Percentiles rank a stretch among this genome's conserved stretches.
These are phyloP conservation scores for Diorhabda sublineata DNA, from an alignment of 1,140 invertebrate species.

Conservation along the genomic window DNA sequence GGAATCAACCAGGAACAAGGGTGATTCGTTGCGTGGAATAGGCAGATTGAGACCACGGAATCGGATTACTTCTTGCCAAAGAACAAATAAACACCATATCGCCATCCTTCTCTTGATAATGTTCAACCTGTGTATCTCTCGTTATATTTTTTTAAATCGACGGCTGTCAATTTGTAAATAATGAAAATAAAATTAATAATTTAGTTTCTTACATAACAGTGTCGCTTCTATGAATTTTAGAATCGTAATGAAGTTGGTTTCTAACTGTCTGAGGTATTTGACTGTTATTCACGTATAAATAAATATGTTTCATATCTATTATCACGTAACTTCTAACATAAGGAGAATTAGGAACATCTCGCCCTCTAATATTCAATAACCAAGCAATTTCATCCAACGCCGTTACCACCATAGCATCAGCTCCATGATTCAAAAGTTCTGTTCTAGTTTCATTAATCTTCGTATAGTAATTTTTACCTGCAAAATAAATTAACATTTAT, in stretches of 20 bases:
- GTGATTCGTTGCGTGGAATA: no score
- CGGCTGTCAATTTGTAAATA: no score
- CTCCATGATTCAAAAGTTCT: constrained; percentile 60
- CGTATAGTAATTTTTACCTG: constrained; percentile 64
- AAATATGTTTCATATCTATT: constrained; percentile 53
- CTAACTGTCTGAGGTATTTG: constrained; percentile 35
- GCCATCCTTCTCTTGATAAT: no score
- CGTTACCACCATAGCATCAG: constrained; percentile 78
- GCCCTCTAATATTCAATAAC: constrained; percentile 91
- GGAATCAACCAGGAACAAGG: no score
- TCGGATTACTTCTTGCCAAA: no score
- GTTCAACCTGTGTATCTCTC: no score
- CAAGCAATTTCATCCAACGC: constrained; percentile 91
- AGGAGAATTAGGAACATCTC: constrained; percentile 84
- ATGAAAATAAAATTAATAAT: no score
- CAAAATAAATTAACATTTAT: constrained; percentile 13
- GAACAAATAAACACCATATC: no score
- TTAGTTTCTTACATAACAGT: constrained; percentile 35
- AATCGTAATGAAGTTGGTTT: constrained; percentile 33
- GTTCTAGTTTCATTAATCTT: constrained; percentile 67
- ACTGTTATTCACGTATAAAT: constrained; percentile 59
- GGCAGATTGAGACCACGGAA: no score
- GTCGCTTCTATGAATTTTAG: constrained; percentile 17
- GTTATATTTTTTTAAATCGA: no score
- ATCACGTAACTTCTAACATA: constrained; percentile 72